Evolutionary conservation across 2,797 vertebrate species (phyloP), one percentile per base, ranked within the genome.

Genomic region (Enteromius paludinosus): DNA sequence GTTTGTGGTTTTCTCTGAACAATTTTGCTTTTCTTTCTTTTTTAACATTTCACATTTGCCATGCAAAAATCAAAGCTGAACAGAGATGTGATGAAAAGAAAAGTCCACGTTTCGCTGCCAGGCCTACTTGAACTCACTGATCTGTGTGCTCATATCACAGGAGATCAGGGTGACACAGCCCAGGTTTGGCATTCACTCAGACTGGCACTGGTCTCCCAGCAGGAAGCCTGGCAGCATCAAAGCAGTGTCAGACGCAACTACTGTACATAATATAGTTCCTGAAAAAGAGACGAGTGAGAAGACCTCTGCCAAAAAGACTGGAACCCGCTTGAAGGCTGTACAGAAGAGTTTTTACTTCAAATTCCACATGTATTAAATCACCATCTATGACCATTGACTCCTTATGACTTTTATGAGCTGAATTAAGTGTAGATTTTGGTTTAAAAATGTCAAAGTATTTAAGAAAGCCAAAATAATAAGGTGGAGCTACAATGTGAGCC

Each of bases 91-190:
- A 54, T 15, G 23, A 61, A 66, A 76, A 49, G 61, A 35, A 71
- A n/a, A 20, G 23, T 35, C 90, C 92, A 90, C 87, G 83, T 92
- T 91, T 89, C 87, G 68, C 86, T 93, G 92, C 93, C 92, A 93
- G 92, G 87, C 92, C 91, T 90, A 93, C 90, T 92, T 89, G 87
- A 86, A 89, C 86, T 77, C 84, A 84, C 41, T 92, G 90, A 92
- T 89, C 89, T 89, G 85, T 49, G 85, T 75, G 33, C 69, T 45
- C 30, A 84, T 54, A 68, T 74, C 64, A 52, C n/a, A 78, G 20
- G 20, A 8, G 30, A 45, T 17, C 33, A 65, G 25, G 41, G 54
- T 64, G 76, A 45, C 66, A 35, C 59, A n/a, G 59, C 69, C 25
- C 65, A 23, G 47, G 45, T 38, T n/a, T 77, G 81, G 81, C 71